Conservation (phyloP, 2,113 vertebrate species). For the Microcebus lehilahytsara region DNA sequence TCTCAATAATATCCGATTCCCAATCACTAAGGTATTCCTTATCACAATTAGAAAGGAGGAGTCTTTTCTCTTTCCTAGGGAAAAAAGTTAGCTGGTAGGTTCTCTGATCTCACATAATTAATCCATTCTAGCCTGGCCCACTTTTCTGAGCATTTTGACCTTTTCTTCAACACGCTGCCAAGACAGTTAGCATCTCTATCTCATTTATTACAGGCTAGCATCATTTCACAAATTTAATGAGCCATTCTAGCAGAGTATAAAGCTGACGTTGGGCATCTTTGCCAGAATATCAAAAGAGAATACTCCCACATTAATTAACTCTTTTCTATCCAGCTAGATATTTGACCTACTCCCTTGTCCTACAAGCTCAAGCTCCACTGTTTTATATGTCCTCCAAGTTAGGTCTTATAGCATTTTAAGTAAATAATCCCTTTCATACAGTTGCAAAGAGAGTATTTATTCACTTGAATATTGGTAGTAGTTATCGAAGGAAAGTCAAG, state of each 20-base stretch:
- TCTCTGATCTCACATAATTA: not conserved
- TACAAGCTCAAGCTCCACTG: not conserved
- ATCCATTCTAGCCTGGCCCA: not conserved
- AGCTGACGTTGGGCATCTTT: not conserved
- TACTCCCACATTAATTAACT: not conserved
- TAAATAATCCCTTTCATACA: not conserved
- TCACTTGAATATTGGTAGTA: not conserved
- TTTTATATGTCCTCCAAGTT: not conserved
- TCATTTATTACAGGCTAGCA: not conserved
- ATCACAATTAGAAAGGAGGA: not conserved
- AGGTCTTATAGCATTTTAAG: not conserved
- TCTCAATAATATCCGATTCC: no score
- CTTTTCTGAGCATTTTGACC: not conserved
- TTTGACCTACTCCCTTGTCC: not conserved
- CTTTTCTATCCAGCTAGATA: not conserved
- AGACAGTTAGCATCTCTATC: not conserved
- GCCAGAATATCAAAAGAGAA: not conserved
- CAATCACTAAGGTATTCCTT: not conserved
- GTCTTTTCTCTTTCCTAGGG: not conserved
- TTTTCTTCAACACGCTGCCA: not conserved
- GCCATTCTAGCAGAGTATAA: not conserved
- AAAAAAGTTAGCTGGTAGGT: not conserved
- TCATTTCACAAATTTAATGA: not conserved
- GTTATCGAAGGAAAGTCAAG: not conserved
- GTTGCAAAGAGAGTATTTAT: not conserved